A percentile compares a stretch with the other conserved stretches of the same genome.
phyloP scores from a whole-genome alignment of 2,113 vertebrate genomes.

The Epinephelus fuscoguttatus region DNA sequence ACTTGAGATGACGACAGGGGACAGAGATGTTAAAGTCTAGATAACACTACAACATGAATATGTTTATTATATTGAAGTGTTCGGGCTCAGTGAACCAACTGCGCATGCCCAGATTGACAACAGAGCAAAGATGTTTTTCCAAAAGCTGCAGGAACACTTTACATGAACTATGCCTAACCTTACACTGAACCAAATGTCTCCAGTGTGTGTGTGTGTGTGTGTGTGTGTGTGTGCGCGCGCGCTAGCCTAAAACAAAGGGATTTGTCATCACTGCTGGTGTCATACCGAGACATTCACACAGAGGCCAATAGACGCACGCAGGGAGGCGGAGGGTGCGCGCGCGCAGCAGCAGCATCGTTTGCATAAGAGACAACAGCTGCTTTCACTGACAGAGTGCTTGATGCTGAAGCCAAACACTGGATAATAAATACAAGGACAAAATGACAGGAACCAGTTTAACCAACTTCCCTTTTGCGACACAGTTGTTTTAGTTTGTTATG shows the following conservation, averaged over 20 bases:
- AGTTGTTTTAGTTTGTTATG: too few species aligned
- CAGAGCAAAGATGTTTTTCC: not conserved
- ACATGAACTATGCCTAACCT: not conserved
- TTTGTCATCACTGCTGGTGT: conserved; percentile 61
- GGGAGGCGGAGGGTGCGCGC: conserved; percentile 2
- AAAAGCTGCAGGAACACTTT: not conserved
- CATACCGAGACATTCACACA: conserved; percentile 62
- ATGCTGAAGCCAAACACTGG: conserved; percentile 47
- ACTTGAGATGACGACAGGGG: not conserved
- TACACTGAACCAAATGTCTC: not conserved
- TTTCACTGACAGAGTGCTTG: conserved; percentile 44
- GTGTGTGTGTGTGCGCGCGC: not conserved
- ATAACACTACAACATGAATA: not conserved
- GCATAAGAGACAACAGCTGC: conserved; percentile 71
- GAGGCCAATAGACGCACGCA: conserved; percentile 20
- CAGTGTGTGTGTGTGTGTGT: conserved; percentile 14
- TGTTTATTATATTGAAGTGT: too few species aligned
- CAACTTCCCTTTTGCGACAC: too few species aligned
- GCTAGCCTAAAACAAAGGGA: conserved; percentile 55
- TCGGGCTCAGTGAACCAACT: not conserved
- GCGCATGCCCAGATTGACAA: not conserved
- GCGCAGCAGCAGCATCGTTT: conserved; percentile 53
- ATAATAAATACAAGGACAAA: conserved; percentile 39
- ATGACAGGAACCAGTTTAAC: conserved; percentile 2
- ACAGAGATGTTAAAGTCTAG: not conserved